Base-by-base conservation (phyloP, 2,113 vertebrate species). In the Alces alces region DNA sequence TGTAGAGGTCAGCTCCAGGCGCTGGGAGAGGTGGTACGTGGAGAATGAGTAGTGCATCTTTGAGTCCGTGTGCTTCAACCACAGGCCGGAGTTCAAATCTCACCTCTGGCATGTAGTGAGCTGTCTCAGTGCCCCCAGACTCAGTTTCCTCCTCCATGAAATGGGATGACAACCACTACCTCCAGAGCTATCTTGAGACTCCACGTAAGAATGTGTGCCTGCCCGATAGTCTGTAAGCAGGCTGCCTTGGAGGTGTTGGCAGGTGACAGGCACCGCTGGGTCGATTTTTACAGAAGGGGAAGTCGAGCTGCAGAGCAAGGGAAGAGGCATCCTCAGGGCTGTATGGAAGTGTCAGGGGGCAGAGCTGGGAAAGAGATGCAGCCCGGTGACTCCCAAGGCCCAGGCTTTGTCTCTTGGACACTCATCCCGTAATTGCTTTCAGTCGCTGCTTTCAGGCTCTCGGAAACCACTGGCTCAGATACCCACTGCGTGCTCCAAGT, bases 391-490 rank as follows among this genome's bases (percentile, higher is more conserved):
- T 97, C 96, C 97, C 89, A 2, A 39, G 96, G 91, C 96, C 79
- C 55, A 30, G 90, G 89, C 94, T 97, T 95, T 97, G 96, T 97
- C 93, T 97, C 88, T 87, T 50, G 95, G 93, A 86, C 54, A 47
- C 95, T 96, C 91, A 89, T 98, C 95, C 93, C 0, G 52, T 98
- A 98, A 98, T 98, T 98, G 97, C 97, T 97, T 97, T 97, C 93
- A 36, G 95, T 82, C 19, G 4, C 91, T 92, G 94, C 96, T 97
- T 94, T 97, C 95, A 76, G 91, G 96, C 97, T 98, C 97, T 97
- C 43, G 47, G 97, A 98, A 98, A 96, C 97, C 97, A 97, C 97
- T 98, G 96, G 97, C 97, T 98, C 96, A 95, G 98, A 97, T 98
- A 94, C 98, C 97, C 97, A 98, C 97, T 95, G 95, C 21, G 97